These are phyloP conservation scores for Drosophila carrolli DNA, from an alignment of 1,140 invertebrate species.

Conservation along the genomic window DNA sequence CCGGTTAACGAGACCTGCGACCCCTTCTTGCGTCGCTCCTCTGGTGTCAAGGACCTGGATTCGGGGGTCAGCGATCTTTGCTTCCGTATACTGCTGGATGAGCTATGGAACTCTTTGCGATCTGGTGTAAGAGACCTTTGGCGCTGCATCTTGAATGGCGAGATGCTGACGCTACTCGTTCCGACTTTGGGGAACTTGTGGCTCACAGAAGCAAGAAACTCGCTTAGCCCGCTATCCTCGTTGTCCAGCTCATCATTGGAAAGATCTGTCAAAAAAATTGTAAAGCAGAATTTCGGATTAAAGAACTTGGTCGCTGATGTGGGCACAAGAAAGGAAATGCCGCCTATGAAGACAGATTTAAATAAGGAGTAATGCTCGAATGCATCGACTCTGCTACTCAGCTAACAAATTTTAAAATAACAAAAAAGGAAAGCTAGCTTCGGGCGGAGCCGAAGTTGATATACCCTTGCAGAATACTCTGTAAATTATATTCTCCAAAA, in stretches of 20 bases:
- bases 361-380: no score
- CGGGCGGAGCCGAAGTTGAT: no score
- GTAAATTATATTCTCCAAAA: no score
- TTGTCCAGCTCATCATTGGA: slow-evolving; percentile 83
- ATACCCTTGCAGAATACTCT: no score
- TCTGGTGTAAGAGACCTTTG: slow-evolving; percentile 79
- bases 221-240: slow-evolving; percentile 70
- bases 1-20: slow-evolving; percentile 74
- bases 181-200: slow-evolving; percentile 64
- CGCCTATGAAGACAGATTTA: no score
- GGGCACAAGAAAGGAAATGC: no score
- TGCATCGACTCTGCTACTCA: no score
- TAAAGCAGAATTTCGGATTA: not conserved
- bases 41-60: slow-evolving; percentile 77
- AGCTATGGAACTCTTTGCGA: slow-evolving; percentile 80
- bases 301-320: no score
- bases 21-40: slow-evolving; percentile 77
- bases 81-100: slow-evolving; percentile 75
- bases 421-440: no score
- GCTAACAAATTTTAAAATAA: no score
- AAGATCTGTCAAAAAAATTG: slow-evolving; percentile 59
- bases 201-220: slow-evolving; percentile 69
- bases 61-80: slow-evolving; percentile 83
- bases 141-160: slow-evolving; percentile 73
- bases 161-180: slow-evolving; percentile 48